Evolutionary conservation across 1,140 invertebrate genomes (phyloP).

Genomic region (Drosophila malerkotliana): DNA sequence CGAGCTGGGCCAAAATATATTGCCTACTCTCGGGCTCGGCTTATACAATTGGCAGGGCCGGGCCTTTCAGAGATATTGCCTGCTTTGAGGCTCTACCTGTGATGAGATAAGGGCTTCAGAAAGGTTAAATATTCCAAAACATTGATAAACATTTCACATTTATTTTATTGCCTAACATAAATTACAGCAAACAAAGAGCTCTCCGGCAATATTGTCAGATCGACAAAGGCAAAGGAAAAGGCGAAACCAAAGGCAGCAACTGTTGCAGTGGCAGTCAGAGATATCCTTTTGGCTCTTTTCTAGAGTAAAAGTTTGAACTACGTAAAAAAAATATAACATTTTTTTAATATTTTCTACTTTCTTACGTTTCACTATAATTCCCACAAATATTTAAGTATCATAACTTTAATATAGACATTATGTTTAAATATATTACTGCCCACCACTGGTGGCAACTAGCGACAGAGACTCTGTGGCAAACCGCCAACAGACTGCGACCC

Average conservation of each 20-base stretch:
- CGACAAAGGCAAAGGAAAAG: constrained; percentile 48
- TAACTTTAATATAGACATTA: background rate
- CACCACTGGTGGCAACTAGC: constrained; percentile 7
- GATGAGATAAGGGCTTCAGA: constrained; percentile 2
- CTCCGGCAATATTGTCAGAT: constrained; percentile 60
- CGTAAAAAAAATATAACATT: no score
- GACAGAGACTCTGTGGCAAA: constrained; percentile 57
- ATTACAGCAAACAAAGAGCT: constrained; percentile 59
- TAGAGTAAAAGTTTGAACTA: no score
- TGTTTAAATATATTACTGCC: background rate
- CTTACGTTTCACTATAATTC: no score
- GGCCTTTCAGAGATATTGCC: background rate
- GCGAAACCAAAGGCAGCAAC: constrained; percentile 29
- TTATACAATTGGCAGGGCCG: background rate
- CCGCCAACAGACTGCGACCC: constrained; percentile 55
- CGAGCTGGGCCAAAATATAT: constrained; percentile 12
- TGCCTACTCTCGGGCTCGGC: constrained; percentile 48
- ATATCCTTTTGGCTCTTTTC: background rate
- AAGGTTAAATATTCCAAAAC: constrained; percentile 14
- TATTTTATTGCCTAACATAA: constrained; percentile 72
- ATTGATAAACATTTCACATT: constrained; percentile 62
- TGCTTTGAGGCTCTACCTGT: constrained; percentile 35
- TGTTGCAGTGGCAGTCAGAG: constrained; percentile 48
- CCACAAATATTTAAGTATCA: background rate
- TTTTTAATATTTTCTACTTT: no score